A percentile compares a stretch with the other conserved stretches of the same genome.
phyloP scores from a whole-genome alignment of 2,797 vertebrate species.

The Sebastes diploproa region DNA sequence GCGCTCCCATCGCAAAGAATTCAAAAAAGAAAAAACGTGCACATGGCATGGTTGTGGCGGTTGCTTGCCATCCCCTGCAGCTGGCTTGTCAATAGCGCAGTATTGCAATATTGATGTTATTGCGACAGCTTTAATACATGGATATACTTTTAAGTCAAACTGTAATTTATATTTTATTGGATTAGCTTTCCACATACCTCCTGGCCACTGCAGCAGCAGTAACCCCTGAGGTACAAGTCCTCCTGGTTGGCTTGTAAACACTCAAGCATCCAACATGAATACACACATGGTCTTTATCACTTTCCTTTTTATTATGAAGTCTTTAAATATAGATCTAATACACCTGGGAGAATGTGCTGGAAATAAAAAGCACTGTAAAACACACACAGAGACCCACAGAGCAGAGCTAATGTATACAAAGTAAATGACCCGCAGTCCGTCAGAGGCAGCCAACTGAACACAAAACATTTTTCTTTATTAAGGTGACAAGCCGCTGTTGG shows the following conservation, averaged over 20 bases:
- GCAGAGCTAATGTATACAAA: slow-evolving; percentile 40
- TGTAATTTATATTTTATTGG: neutral
- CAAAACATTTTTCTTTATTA: slow-evolving; percentile 71
- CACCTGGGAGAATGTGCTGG: slow-evolving; percentile 4
- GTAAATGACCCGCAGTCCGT: slow-evolving; percentile 24
- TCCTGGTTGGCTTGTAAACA: neutral
- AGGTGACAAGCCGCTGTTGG: slow-evolving; percentile 36
- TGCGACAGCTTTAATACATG: neutral
- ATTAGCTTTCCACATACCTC: neutral
- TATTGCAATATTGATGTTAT: too few species aligned
- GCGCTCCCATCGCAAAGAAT: too few species aligned
- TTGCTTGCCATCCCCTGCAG: too few species aligned
- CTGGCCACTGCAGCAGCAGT: neutral
- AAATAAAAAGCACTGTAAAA: slow-evolving; percentile 4
- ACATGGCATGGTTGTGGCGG: too few species aligned
- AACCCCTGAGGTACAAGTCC: neutral
- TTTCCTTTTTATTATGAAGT: slow-evolving; percentile 34
- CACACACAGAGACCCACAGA: neutral
- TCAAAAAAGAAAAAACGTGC: fast-evolving
- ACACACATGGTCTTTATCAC: slow-evolving; percentile 26
- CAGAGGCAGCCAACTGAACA: slow-evolving; percentile 37
- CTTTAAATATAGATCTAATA: slow-evolving; percentile 20
- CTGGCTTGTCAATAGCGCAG: too few species aligned
- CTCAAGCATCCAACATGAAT: neutral
- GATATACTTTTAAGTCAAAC: neutral